Conservation (phyloP, 2,113 vertebrate genomes). For the Macquaria australasica region DNA sequence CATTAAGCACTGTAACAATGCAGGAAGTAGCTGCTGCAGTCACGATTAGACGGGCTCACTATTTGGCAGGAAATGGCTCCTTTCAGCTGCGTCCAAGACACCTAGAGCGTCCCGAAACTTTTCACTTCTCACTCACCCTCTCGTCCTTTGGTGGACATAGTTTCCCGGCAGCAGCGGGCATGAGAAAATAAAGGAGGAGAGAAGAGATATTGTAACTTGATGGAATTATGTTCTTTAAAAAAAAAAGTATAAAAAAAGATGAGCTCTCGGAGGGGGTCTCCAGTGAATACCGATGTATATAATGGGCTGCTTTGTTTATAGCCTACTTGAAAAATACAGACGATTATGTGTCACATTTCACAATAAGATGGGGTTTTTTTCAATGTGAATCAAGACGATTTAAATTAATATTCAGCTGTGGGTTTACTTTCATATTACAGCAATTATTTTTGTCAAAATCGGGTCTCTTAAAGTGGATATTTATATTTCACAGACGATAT, state of each 20-base stretch:
- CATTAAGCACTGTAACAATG: slow-evolving; percentile 84
- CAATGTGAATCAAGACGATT: neutral
- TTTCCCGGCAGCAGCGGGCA: neutral
- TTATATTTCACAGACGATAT: neutral
- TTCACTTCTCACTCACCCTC: slow-evolving; percentile 39
- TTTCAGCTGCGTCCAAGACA: slow-evolving; percentile 79
- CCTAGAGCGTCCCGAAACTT: slow-evolving; percentile 75
- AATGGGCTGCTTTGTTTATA: neutral
- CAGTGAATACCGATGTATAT: neutral
- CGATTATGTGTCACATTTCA: neutral
- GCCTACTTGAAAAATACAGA: neutral
- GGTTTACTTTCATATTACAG: neutral
- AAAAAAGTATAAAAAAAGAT: neutral
- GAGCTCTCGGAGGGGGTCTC: neutral
- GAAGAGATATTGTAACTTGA: neutral
- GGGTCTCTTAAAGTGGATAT: neutral
- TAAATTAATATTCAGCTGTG: neutral
- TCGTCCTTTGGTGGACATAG: neutral
- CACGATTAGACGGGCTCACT: slow-evolving; percentile 82
- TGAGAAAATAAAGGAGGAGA: neutral
- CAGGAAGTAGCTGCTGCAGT: slow-evolving; percentile 86
- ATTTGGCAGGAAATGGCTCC: slow-evolving; percentile 87
- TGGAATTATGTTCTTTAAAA: neutral
- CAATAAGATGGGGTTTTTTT: neutral
- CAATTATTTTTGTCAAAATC: neutral